These are phyloP conservation scores for Otocyon megalotis DNA, from an alignment of 2,113 vertebrate species.

Conservation along the genomic window DNA sequence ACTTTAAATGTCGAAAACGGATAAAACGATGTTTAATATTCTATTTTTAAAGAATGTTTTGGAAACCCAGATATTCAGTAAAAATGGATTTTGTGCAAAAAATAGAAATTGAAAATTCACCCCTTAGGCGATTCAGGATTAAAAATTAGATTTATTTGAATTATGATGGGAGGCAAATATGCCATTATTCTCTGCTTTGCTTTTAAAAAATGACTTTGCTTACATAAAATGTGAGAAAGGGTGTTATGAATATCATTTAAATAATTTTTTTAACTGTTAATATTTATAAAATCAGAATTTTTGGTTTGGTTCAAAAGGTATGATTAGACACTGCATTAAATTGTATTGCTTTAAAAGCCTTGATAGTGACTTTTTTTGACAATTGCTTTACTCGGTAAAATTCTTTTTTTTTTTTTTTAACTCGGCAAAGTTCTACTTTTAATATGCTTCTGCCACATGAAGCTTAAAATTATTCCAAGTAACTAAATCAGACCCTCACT, in stretches of 20 bases:
- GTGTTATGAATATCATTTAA: background rate
- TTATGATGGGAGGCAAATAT: background rate
- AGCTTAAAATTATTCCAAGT: slow-evolving; percentile 37
- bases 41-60: slow-evolving; percentile 44
- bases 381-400: background rate
- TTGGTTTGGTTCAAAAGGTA: slow-evolving; percentile 22
- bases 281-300: slow-evolving; percentile 44
- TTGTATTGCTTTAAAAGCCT: background rate
- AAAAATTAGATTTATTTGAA: slow-evolving; percentile 54
- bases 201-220: slow-evolving; percentile 41
- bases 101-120: slow-evolving; percentile 19
- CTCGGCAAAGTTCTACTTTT: slow-evolving; percentile 31
- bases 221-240: slow-evolving; percentile 38
- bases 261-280: background rate
- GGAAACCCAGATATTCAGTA: background rate
- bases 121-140: background rate
- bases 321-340: slow-evolving; percentile 10
- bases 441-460: background rate
- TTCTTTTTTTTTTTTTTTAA: background rate
- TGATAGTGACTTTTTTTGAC: background rate
- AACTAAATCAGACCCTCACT: slow-evolving; percentile 1
- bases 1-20: background rate
- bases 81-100: slow-evolving; percentile 34
- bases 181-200: slow-evolving; percentile 1
- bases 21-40: slow-evolving; percentile 38